Percentiles rank a stretch among this genome's conserved stretches.
phyloP scores from a whole-genome alignment of 2,113 vertebrate genomes.

The Bubo blakistoni region DNA sequence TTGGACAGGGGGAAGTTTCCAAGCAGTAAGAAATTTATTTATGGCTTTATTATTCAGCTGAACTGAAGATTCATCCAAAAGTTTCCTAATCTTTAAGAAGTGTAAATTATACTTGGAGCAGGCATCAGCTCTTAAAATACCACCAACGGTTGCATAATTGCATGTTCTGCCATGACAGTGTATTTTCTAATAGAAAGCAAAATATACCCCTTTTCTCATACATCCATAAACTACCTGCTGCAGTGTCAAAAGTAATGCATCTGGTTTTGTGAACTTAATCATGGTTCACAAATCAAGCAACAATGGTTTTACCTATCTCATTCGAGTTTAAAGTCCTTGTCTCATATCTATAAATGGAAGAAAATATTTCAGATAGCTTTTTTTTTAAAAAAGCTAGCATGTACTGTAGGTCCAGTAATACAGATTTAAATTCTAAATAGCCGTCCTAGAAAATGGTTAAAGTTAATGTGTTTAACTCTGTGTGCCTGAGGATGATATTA shows the following conservation, averaged over 20 bases:
- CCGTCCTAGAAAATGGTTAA: background rate
- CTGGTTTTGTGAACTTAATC: background rate
- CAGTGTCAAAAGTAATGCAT: background rate
- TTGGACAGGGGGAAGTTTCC: background rate
- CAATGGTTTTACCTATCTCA: background rate
- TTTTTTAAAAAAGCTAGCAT: background rate
- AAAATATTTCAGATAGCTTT: background rate
- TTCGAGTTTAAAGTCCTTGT: background rate
- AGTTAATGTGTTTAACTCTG: background rate
- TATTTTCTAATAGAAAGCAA: background rate
- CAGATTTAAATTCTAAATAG: background rate
- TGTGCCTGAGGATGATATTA: background rate
- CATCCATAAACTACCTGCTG: background rate
- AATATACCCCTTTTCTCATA: background rate
- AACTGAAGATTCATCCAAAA: background rate
- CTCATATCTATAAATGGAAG: background rate
- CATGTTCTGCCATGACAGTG: background rate
- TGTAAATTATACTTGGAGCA: background rate
- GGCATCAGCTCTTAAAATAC: background rate
- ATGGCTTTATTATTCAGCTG: background rate
- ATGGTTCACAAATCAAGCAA: background rate
- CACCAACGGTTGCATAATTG: background rate
- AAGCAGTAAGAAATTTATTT: background rate
- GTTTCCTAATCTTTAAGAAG: background rate
- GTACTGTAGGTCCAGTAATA: background rate